phyloP scores from a whole-genome alignment of 1,140 invertebrate species.

The Liolophura sinensis region DNA sequence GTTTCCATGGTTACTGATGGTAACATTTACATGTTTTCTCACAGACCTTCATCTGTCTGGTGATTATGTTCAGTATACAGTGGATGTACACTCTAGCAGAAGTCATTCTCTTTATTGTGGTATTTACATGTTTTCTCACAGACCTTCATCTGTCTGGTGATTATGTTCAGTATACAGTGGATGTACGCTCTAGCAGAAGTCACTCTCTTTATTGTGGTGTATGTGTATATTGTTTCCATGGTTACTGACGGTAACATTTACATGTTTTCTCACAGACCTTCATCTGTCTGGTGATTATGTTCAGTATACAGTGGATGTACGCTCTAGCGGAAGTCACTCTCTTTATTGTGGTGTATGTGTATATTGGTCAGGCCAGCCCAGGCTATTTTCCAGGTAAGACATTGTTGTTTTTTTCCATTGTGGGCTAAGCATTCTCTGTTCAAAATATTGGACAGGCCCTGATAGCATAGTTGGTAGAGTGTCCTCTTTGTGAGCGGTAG shows the following conservation, averaged over 20 bases:
- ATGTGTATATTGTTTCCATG: constrained; percentile 5
- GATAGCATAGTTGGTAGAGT: no score
- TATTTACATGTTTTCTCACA: constrained; percentile 64
- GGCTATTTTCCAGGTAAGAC: constrained; percentile 85
- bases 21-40: no score
- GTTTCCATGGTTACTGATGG: no score
- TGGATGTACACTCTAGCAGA: no score
- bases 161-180: constrained; percentile 94
- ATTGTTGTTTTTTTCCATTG: background rate
- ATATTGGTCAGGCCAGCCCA: constrained; percentile 91
- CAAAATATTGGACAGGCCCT: background rate
- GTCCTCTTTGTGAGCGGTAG: no score
- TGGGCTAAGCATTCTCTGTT: background rate
- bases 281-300: constrained; percentile 88
- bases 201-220: constrained; percentile 19
- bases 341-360: constrained; percentile 86
- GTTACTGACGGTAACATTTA: no score
- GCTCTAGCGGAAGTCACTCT: constrained; percentile 79
- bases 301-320: constrained; percentile 91
- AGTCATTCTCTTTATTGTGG: no score
- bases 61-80: no score
- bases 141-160: constrained; percentile 81
- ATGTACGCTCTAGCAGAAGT: constrained; percentile 84
- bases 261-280: constrained; percentile 67
- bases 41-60: no score